phyloP scores from a whole-genome alignment of 2,113 vertebrate genomes.

The Poeciliopsis retropinna region DNA sequence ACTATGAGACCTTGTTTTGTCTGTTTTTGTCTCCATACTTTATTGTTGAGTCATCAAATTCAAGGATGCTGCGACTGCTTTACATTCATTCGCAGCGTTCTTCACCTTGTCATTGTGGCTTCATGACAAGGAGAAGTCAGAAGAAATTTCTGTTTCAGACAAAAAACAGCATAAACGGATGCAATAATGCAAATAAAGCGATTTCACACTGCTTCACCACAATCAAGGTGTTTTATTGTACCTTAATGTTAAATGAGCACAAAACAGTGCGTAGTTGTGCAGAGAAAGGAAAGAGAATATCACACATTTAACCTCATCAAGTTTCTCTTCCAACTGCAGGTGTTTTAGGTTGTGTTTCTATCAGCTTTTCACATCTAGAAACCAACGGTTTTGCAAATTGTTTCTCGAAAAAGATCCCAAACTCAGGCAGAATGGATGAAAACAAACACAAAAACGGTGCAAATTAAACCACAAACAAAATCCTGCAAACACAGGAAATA shows the following conservation, averaged over 20 bases:
- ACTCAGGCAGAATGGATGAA: too few species aligned
- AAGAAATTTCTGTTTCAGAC: conserved; percentile 40
- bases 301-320: too few species aligned
- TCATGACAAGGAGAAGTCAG: conserved; percentile 57
- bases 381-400: too few species aligned
- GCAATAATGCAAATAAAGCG: conserved; percentile 3
- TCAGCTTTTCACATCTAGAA: too few species aligned
- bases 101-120: conserved; percentile 18
- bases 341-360: too few species aligned
- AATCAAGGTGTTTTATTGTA: neutral
- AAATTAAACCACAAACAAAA: too few species aligned
- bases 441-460: too few species aligned
- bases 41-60: conserved; percentile 30
- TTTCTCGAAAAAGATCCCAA: too few species aligned
- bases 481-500: too few species aligned
- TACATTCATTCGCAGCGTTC: conserved; percentile 31
- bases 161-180: conserved; percentile 27
- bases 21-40: conserved; percentile 18
- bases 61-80: conserved; percentile 42
- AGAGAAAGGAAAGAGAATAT: neutral
- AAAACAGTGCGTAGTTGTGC: neutral
- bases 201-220: neutral
- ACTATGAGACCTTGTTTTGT: conserved; percentile 27
- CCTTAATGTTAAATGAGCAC: neutral
- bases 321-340: too few species aligned